Conservation (phyloP, 2,113 vertebrate species). For the Acanthisitta chloris region DNA sequence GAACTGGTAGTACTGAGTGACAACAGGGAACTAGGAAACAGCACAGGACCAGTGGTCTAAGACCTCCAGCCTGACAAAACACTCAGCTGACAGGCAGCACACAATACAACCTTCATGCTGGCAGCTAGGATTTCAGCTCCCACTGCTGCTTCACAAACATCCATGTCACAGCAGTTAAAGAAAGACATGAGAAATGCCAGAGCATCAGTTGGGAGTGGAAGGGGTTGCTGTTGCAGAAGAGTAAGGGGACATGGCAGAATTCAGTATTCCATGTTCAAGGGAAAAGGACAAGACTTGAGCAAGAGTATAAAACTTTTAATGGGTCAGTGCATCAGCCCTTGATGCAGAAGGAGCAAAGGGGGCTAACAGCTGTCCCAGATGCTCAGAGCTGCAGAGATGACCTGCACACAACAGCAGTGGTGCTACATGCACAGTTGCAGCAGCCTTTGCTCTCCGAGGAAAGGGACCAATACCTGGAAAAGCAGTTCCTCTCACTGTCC, state of each 20-base stretch:
- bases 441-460: neutral
- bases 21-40: neutral
- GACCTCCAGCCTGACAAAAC: neutral
- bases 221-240: neutral
- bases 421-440: neutral
- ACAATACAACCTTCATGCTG: neutral
- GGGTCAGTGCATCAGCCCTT: neutral
- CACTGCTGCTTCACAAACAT: neutral
- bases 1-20: neutral
- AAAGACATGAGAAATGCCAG: neutral
- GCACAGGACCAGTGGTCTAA: neutral
- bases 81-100: neutral
- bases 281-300: neutral
- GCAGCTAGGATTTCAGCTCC: neutral
- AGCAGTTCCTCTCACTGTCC: constrained; percentile 25
- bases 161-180: accelerated
- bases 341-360: neutral
- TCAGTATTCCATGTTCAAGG: neutral
- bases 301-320: constrained; percentile 54
- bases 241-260: neutral
- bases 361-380: neutral
- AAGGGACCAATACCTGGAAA: neutral
- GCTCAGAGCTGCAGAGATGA: neutral
- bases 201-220: neutral
- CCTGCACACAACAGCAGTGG: neutral